A percentile compares a stretch with the other conserved stretches of the same genome.
Conservation (phyloP, 2,113 vertebrate genomes). For the Lagopus leucura region DNA sequence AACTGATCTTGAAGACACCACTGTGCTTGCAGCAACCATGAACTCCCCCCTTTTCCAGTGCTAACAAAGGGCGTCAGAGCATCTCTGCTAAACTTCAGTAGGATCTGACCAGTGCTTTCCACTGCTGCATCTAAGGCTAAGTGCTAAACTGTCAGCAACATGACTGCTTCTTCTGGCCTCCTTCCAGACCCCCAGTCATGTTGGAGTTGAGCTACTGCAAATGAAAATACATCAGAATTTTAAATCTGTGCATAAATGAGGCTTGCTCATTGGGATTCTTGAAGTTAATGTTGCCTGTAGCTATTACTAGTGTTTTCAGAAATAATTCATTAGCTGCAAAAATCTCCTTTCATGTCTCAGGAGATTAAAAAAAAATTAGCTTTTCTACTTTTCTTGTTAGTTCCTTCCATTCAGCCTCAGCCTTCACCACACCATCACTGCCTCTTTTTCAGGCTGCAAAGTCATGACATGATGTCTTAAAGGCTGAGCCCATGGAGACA, state of each 20-base stretch:
- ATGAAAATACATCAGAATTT: slow-evolving; percentile 53
- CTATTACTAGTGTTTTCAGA: slow-evolving; percentile 55
- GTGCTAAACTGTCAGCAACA: background rate
- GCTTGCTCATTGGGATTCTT: slow-evolving; percentile 50
- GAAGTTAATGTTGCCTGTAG: slow-evolving; percentile 45
- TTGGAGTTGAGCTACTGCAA: slow-evolving; percentile 42
- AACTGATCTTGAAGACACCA: background rate
- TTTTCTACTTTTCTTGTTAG: background rate
- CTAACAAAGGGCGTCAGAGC: background rate
- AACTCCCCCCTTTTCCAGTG: fast-evolving
- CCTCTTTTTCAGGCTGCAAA: background rate
- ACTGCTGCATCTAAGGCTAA: background rate
- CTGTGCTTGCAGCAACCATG: background rate
- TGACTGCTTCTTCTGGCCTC: slow-evolving; percentile 21
- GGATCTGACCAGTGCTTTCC: background rate
- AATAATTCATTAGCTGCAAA: slow-evolving; percentile 65
- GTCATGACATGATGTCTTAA: background rate
- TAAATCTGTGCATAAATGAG: background rate
- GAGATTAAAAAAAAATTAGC: background rate
- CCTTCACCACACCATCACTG: background rate
- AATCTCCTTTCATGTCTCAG: background rate
- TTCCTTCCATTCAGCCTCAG: background rate
- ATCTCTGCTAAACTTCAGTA: background rate
- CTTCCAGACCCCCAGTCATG: slow-evolving; percentile 26
- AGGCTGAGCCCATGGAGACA: background rate